phyloP scores from a whole-genome alignment of 2,888 invertebrate species.

The Nomada lathburiana region DNA sequence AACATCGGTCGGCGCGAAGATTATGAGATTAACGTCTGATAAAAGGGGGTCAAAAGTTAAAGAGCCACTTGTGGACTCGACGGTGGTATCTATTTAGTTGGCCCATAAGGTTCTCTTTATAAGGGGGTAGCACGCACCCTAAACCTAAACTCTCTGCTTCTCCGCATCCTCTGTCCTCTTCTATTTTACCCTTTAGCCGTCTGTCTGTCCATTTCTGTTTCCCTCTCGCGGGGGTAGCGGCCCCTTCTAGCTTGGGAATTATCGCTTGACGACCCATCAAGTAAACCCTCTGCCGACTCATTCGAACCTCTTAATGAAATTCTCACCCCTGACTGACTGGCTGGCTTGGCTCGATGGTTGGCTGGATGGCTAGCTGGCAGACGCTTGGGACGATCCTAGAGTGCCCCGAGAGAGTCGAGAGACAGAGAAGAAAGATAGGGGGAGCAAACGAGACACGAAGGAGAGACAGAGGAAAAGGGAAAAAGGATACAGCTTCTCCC shows the following conservation, averaged over 20 bases:
- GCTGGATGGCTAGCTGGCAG: constrained; percentile 76
- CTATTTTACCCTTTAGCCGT: constrained; percentile 29
- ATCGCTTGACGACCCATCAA: constrained; percentile 85
- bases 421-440: constrained; percentile 60
- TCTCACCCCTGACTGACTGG: constrained; percentile 84
- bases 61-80: constrained; percentile 84
- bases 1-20: constrained; percentile 67
- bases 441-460: constrained; percentile 59
- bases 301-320: constrained; percentile 85
- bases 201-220: constrained; percentile 53
- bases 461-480: constrained; percentile 64
- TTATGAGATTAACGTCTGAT: constrained; percentile 83
- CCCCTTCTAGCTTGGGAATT: constrained; percentile 83
- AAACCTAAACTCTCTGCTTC: constrained; percentile 78
- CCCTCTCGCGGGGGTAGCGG: constrained; percentile 61
- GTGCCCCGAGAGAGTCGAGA: constrained; percentile 73
- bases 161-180: constrained; percentile 61
- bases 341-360: constrained; percentile 77
- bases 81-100: constrained; percentile 84
- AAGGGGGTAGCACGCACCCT: constrained; percentile 79
- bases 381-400: constrained; percentile 79
- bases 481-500: constrained; percentile 63
- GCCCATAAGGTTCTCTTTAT: constrained; percentile 84
- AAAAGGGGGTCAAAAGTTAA: constrained; percentile 84
- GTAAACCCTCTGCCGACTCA: constrained; percentile 83